Conservation (phyloP, 2,113 vertebrate genomes). For the Lophius piscatorius region DNA sequence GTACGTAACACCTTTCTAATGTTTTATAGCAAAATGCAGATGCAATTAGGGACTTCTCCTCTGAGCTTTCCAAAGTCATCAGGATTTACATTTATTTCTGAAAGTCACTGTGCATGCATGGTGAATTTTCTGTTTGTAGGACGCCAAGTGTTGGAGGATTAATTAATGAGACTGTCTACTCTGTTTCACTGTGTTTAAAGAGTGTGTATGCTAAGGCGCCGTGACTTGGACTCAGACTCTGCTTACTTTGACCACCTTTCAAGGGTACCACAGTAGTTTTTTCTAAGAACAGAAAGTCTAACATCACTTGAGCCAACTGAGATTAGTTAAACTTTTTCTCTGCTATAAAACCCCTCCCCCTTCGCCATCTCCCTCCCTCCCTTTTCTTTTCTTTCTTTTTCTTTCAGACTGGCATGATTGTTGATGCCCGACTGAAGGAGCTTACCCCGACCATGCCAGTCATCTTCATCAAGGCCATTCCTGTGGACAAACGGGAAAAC, state of each 20-base stretch:
- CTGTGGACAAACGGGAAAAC: constrained; percentile 86
- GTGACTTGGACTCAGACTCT: constrained; percentile 51
- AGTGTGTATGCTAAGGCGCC: constrained; percentile 39
- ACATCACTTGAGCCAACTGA: not conserved
- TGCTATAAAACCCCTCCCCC: not conserved
- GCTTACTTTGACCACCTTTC: constrained; percentile 69
- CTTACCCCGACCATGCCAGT: constrained; percentile 90
- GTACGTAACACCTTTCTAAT: constrained; percentile 54
- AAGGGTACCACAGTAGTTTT: constrained; percentile 38
- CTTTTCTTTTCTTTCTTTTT: constrained; percentile 4
- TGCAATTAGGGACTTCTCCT: constrained; percentile 66
- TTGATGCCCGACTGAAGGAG: constrained; percentile 89
- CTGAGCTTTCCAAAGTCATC: constrained; percentile 70
- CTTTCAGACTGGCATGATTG: constrained; percentile 83
- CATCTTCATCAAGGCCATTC: constrained; percentile 89
- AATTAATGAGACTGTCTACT: constrained; percentile 69
- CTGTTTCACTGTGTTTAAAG: constrained; percentile 51
- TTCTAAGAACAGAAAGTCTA: constrained; percentile 16
- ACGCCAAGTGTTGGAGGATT: constrained; percentile 67
- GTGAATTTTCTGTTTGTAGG: constrained; percentile 65
- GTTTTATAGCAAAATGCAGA: constrained; percentile 47
- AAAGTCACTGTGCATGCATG: constrained; percentile 60
- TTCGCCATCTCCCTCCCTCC: not conserved
- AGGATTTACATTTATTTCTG: constrained; percentile 67
- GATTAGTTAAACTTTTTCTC: constrained; percentile 25